Conservation (phyloP, 2,888 invertebrate species). For the Mesorhabditis spiculigera region DNA sequence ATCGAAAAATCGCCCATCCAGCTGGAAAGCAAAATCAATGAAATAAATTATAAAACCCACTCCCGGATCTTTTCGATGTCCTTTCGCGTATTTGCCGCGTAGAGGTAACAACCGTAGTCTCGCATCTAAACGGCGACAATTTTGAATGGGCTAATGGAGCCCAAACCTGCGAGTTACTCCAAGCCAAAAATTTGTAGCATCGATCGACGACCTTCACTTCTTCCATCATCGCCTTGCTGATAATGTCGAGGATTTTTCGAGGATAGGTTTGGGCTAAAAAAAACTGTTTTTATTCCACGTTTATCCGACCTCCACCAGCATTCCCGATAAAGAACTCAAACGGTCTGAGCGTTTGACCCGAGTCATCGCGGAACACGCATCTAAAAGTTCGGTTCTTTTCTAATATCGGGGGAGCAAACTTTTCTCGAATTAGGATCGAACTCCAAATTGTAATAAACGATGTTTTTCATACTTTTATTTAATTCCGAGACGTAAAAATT, state of each 20-base stretch:
- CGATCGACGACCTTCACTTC: conserved; percentile 33
- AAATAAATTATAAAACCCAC: too few species aligned
- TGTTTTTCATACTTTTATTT: too few species aligned
- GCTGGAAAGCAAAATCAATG: not conserved
- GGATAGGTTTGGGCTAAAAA: conserved; percentile 7
- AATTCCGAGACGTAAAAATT: too few species aligned
- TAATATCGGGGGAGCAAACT: too few species aligned
- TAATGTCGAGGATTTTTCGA: conserved; percentile 22
- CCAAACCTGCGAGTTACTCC: conserved; percentile 56
- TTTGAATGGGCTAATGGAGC: not conserved
- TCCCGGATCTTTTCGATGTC: conserved; percentile 31
- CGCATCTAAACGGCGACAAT: conserved; percentile 36
- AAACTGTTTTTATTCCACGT: not conserved
- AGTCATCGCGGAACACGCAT: conserved; percentile 44
- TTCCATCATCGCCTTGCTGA: conserved; percentile 29
- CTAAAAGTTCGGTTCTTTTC: conserved; percentile 5
- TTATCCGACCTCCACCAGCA: not conserved
- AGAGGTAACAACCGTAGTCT: conserved; percentile 55
- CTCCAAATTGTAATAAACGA: too few species aligned
- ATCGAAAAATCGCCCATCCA: conserved; percentile 54
- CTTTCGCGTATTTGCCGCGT: conserved; percentile 24
- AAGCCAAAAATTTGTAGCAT: conserved; percentile 48
- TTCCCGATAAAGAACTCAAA: conserved; percentile 26
- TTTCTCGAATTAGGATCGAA: too few species aligned
- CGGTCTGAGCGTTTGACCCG: conserved; percentile 25